These are phyloP conservation scores for Sphaerophoria taeniata DNA, from an alignment of 2,888 invertebrate species.

Conservation along the genomic window DNA sequence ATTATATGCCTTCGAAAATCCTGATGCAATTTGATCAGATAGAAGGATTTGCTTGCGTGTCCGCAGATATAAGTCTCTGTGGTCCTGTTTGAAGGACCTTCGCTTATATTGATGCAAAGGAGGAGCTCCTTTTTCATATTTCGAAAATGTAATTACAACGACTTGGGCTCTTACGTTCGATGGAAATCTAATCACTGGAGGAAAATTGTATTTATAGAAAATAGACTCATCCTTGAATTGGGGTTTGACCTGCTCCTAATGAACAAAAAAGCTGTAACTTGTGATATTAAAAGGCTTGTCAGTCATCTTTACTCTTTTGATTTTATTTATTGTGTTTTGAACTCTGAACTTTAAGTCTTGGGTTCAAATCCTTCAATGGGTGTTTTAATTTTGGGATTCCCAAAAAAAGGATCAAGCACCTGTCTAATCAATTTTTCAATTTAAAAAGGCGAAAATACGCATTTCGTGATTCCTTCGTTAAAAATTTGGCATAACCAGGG, in stretches of 20 bases:
- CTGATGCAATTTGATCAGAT: conserved; percentile 41
- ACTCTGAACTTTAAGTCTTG: too few relatives aligned
- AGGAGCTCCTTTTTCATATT: conserved; percentile 4
- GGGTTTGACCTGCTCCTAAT: too few relatives aligned
- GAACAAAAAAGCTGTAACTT: not conserved
- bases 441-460: too few relatives aligned
- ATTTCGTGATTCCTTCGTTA: too few relatives aligned
- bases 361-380: not conserved
- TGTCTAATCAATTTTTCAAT: too few relatives aligned
- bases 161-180: not conserved
- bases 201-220: conserved; percentile 20
- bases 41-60: conserved; percentile 26
- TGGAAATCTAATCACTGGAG: conserved; percentile 1
- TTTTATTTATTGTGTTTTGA: not conserved
- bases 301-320: not conserved
- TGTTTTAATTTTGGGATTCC: too few relatives aligned
- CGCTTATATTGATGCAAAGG: conserved; percentile 19
- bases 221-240: not conserved
- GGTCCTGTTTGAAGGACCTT: conserved; percentile 9
- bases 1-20: not conserved
- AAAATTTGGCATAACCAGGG: too few relatives aligned
- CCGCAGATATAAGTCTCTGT: conserved; percentile 5
- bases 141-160: conserved; percentile 14
- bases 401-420: not conserved
- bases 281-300: not conserved